Base-by-base conservation (phyloP, 1,140 invertebrate species). In the Zaprionus africanus region DNA sequence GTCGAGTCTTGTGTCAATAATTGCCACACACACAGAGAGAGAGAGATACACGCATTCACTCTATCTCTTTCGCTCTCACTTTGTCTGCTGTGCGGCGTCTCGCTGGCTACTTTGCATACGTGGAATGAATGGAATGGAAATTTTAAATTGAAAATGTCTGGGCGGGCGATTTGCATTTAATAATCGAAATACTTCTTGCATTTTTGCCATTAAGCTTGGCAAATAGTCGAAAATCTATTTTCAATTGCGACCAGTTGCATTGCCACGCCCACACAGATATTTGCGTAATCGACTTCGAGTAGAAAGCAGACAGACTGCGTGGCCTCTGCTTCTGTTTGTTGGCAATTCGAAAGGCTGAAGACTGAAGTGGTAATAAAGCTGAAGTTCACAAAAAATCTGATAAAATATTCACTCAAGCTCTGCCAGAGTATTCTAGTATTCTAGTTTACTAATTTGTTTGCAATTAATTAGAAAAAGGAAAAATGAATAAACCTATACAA, bases 131-230 rank as follows among this genome's bases (percentile, higher is more conserved):
- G 41, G 75, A 87, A 84, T 78, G 76, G 58, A 87, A 81, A 85
- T 81, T 83, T 85, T 73, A 85, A 87, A 87, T 87, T 83, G 83
- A 81, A 88, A 88, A 82, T 76, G 54, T 53, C 49, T 61, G 60
- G 62, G 26, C 65, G 81, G 84, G 88, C 57, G 84, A 87, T 87
- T 87, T 87, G 75, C 85, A 87, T 88, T 84, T 78, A 87, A 87
- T 90, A 87, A 87, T 87, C 74, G 81, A 84, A 90, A 69, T 88
- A 81, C 61, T 54, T 78, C 58, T 54, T 65, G 70, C 49, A 31
- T 38, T 56, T 76, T 49, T 68, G 65, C 81, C 69, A 88, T 87
- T 88, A 88, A 78, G 71, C 70, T 69, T 34, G 28, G 66, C 77
- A 87, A 87, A 87, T 88, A 81, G 58, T 57, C 12, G n/a, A 59